Evolutionary conservation across 2,797 vertebrate species (phyloP).

Genomic region (Mormyrus proboscirostris): DNA sequence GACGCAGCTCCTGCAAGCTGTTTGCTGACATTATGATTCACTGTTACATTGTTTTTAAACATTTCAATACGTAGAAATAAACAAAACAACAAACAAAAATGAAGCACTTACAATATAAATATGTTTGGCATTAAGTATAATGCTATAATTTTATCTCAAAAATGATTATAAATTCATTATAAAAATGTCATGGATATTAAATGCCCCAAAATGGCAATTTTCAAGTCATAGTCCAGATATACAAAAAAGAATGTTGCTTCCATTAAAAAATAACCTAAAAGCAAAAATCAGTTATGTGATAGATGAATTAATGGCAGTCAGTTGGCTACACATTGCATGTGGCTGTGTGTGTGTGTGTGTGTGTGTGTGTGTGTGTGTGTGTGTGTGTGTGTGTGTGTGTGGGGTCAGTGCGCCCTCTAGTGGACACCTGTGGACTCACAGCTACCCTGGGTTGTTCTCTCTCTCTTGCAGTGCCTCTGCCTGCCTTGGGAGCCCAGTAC

Average conservation of each 20-base stretch:
- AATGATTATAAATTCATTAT: background rate
- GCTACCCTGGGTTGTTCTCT: background rate
- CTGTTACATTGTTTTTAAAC: background rate
- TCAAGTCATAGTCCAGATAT: background rate
- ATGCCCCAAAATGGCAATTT: background rate
- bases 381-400: background rate
- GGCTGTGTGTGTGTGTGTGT: background rate
- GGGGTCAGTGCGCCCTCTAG: background rate
- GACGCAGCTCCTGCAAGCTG: background rate
- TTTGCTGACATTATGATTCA: background rate
- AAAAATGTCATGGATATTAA: background rate
- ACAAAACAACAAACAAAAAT: background rate
- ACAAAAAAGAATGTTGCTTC: background rate
- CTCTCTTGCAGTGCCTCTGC: slow-evolving; percentile 76
- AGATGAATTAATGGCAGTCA: background rate
- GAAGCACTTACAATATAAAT: background rate
- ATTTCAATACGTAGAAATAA: background rate
- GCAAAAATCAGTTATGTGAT: background rate
- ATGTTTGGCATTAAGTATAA: background rate
- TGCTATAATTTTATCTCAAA: background rate
- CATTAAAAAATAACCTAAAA: background rate
- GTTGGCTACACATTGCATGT: background rate
- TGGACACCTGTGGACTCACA: background rate
- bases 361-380: too few relatives aligned
- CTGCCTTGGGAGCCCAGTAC: slow-evolving; percentile 81